phyloP scores from a whole-genome alignment of 2,797 vertebrate species.

The Avahi laniger region DNA sequence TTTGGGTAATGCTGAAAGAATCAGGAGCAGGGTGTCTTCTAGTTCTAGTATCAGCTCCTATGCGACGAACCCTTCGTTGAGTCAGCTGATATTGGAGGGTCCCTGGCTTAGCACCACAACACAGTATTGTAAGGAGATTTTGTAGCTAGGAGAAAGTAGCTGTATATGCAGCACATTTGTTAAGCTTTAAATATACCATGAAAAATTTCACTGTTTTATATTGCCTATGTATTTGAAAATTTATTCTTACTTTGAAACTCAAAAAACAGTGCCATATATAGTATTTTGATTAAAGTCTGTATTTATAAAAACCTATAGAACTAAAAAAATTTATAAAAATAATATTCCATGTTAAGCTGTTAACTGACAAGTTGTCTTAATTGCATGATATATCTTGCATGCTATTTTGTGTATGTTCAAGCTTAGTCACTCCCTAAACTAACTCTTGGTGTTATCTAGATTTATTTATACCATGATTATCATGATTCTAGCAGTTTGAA shows the following conservation, averaged over 20 bases:
- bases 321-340: background rate
- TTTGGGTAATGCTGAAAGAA: background rate
- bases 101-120: background rate
- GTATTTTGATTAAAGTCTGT: background rate
- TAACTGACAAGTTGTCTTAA: background rate
- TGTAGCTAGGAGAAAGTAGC: background rate
- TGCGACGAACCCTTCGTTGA: background rate
- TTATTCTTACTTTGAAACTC: background rate
- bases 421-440: background rate
- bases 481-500: background rate
- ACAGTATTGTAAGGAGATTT: background rate
- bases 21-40: fast-evolving
- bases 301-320: background rate
- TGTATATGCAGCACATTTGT: background rate
- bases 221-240: background rate
- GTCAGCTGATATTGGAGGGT: background rate
- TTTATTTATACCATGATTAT: background rate
- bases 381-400: fast-evolving
- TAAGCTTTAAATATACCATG: background rate
- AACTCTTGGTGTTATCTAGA: background rate
- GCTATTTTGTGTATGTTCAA: background rate
- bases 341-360: background rate
- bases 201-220: background rate
- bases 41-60: background rate
- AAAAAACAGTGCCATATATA: background rate